A percentile compares a stretch with the other conserved stretches of the same genome.
Evolutionary conservation across 1,140 invertebrate genomes (phyloP).

Genomic region (Drosophila repleta): DNA sequence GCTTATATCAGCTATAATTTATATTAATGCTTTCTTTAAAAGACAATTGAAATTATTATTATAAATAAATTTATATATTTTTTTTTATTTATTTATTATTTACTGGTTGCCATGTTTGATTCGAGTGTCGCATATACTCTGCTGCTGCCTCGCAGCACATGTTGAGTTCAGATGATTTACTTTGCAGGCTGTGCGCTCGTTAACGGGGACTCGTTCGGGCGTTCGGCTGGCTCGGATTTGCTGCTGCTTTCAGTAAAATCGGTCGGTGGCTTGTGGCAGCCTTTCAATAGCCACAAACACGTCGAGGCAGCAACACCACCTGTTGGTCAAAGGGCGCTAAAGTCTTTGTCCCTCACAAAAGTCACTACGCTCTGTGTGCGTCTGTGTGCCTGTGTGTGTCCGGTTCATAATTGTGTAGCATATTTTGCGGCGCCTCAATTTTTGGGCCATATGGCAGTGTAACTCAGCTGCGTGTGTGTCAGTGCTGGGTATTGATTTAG

Average conservation of each 20-base stretch:
- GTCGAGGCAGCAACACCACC: conserved; percentile 76
- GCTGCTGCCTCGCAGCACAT: conserved; percentile 14
- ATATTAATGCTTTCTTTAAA: too few relatives aligned
- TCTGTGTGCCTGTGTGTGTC: conserved; percentile 7
- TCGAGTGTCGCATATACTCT: conserved; percentile 5
- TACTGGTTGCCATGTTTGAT: too few relatives aligned
- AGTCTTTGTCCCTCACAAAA: neutral
- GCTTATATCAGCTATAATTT: too few relatives aligned
- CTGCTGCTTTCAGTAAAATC: conserved; percentile 62
- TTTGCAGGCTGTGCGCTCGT: conserved; percentile 31
- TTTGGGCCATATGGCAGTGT: conserved; percentile 65
- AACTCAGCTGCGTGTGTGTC: conserved; percentile 16
- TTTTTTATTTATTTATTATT: too few relatives aligned
- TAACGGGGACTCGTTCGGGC: conserved; percentile 16
- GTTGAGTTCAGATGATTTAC: conserved; percentile 43
- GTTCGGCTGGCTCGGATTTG: conserved; percentile 37
- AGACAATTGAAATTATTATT: neutral
- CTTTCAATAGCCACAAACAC: conserved; percentile 71
- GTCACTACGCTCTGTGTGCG: neutral
- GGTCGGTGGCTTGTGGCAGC: conserved; percentile 61
- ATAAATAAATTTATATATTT: too few relatives aligned
- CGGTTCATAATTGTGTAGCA: conserved; percentile 32
- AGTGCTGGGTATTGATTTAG: conserved; percentile 37
- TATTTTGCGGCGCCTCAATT: conserved; percentile 62
- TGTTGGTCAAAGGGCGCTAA: conserved; percentile 52